Evolutionary conservation across 2,797 vertebrate genomes (phyloP).

Genomic region (Anomalospiza imberbis): DNA sequence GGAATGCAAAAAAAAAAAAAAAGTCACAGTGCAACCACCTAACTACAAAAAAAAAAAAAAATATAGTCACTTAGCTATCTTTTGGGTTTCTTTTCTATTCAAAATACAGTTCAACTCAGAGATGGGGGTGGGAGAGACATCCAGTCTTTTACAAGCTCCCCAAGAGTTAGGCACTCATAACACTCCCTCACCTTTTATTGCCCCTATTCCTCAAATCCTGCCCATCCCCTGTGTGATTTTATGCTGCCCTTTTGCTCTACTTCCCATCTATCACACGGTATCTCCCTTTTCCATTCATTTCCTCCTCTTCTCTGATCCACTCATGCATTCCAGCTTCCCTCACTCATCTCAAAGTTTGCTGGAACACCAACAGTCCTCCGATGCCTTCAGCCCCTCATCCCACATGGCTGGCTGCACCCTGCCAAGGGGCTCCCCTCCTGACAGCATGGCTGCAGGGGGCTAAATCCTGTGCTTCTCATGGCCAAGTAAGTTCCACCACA

Average conservation of each 20-base stretch:
- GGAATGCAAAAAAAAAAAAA: neutral
- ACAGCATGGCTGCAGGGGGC: neutral
- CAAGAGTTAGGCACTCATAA: neutral
- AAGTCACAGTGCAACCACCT: neutral
- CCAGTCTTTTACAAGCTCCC: neutral
- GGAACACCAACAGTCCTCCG: neutral
- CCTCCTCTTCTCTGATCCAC: neutral
- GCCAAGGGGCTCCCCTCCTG: neutral
- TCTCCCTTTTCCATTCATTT: neutral
- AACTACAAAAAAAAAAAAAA: neutral
- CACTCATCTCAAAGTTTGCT: neutral
- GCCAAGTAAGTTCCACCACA: neutral
- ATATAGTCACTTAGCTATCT: neutral
- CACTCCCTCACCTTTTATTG: conserved; percentile 21
- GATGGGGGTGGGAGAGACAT: neutral
- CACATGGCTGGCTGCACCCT: neutral
- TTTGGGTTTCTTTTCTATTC: neutral
- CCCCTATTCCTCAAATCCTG: conserved; percentile 18
- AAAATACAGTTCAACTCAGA: neutral
- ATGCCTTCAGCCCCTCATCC: neutral
- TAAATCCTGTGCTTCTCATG: neutral
- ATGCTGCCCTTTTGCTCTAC: conserved; percentile 23
- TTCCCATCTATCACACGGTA: neutral
- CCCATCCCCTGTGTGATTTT: neutral
- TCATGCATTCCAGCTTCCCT: conserved; percentile 30